These are phyloP conservation scores for Furcifer pardalis DNA, from an alignment of 2,797 vertebrate species.

Conservation along the genomic window DNA sequence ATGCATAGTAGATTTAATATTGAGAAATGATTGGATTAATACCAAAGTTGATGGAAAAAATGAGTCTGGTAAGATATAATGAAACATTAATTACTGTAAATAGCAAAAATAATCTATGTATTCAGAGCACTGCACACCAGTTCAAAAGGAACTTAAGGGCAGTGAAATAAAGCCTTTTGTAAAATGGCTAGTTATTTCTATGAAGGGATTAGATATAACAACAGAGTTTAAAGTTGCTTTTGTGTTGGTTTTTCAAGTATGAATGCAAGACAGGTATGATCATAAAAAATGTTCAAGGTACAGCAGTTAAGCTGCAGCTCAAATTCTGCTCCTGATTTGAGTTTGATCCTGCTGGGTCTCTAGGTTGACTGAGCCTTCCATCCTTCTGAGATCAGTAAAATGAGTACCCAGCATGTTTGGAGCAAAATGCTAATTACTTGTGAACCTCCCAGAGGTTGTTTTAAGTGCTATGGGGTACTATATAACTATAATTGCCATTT, in stretches of 20 bases:
- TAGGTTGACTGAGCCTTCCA: too few relatives aligned
- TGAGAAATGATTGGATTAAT: constrained; percentile 64
- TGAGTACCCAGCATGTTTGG: too few relatives aligned
- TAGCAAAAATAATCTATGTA: constrained; percentile 78
- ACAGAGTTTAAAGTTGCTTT: constrained; percentile 69
- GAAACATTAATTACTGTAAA: constrained; percentile 79
- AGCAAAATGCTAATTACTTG: too few relatives aligned
- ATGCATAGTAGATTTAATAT: constrained; percentile 42
- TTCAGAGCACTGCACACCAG: constrained; percentile 74
- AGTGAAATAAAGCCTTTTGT: constrained; percentile 74
- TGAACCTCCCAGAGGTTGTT: too few relatives aligned
- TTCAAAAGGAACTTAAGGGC: constrained; percentile 72
- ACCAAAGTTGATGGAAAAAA: constrained; percentile 73
- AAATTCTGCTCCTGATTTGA: too few relatives aligned
- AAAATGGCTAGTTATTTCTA: constrained; percentile 71
- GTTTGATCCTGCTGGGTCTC: too few relatives aligned
- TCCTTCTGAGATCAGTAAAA: too few relatives aligned
- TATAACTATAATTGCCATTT: too few relatives aligned
- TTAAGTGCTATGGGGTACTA: too few relatives aligned
- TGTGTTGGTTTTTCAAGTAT: constrained; percentile 62
- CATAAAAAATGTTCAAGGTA: constrained; percentile 29
- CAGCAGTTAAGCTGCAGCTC: too few relatives aligned
- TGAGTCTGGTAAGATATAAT: constrained; percentile 77
- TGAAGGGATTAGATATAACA: constrained; percentile 74
- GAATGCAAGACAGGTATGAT: constrained; percentile 54